Evolutionary conservation across 2,888 invertebrate genomes (phyloP), one percentile per base, ranked within the genome.

Genomic region (Epistrophe grossulariae): DNA sequence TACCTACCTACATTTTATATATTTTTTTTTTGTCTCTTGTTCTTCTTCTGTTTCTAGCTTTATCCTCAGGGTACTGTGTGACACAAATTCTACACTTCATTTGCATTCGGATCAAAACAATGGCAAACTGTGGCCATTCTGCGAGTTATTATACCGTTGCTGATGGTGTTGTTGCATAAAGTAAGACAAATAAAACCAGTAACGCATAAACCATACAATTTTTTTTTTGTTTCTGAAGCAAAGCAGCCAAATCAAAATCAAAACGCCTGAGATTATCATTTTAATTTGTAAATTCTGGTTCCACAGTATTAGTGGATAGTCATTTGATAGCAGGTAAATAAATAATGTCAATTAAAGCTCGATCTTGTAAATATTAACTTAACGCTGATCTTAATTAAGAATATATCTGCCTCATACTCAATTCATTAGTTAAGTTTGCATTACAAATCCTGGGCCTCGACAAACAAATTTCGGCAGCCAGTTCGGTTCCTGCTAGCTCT

Each of bases 61-160:
- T 35, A 76, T 57, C 87, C 87, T 40, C 55, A 48, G 87, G 87
- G 55, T 79, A 70, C 74, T 35, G 59, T 76, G 62, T 83, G 87
- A 83, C 87, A 87, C 83, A 83, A 87, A 83, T 79, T 71, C 73
- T 83, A 79, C 87, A 87, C 87, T 87, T 87, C 87, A 87, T 83
- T 87, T 87, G 76, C 76, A 87, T 83, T 74, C 72, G 72, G 76
- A 79, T 79, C 83, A 79, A 85, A 83, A 83, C 83, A 83, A 83
- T 83, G 48, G 87, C 72, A 83, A 83, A 72, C 79, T 72, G 79
- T 77, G 87, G 82, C 82, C 82, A 79, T 82, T 82, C 82, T 84
- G 84, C 45, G 68, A 68, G 64, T 70, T 73, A 78, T 78, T 81
- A 77, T 85, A n/a, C n/a, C n/a, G n/a, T n/a, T 50, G 66, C 31